Conservation (phyloP, 2,113 vertebrate genomes). For the Daboia siamensis region DNA sequence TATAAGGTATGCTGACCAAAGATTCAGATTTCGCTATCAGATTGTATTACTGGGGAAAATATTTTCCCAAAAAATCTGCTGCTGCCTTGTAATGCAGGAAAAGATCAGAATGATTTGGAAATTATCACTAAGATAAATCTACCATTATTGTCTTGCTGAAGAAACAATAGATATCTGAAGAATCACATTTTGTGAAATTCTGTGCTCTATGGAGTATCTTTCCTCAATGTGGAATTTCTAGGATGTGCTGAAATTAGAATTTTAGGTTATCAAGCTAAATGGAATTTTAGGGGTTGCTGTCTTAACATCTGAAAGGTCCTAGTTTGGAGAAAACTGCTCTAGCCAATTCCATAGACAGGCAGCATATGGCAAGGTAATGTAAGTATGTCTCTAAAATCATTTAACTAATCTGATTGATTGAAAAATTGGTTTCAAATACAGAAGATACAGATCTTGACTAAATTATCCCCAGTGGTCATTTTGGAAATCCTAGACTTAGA, state of each 20-base stretch:
- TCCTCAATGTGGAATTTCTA: background rate
- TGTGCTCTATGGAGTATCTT: background rate
- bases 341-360: background rate
- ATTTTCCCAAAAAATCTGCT: background rate
- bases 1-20: background rate
- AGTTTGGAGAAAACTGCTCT: background rate
- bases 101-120: background rate
- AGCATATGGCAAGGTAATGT: background rate
- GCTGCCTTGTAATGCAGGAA: background rate
- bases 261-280: background rate
- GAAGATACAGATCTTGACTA: background rate
- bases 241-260: background rate
- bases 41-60: background rate
- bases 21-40: background rate
- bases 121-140: no score
- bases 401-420: background rate
- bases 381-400: background rate
- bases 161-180: background rate
- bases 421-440: background rate
- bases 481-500: background rate
- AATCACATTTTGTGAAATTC: background rate
- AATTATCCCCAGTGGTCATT: background rate
- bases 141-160: background rate
- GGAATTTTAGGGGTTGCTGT: background rate
- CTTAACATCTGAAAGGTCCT: background rate